These are phyloP conservation scores for Trachelus iudaicus DNA, from an alignment of 2,888 invertebrate species.

Conservation along the genomic window DNA sequence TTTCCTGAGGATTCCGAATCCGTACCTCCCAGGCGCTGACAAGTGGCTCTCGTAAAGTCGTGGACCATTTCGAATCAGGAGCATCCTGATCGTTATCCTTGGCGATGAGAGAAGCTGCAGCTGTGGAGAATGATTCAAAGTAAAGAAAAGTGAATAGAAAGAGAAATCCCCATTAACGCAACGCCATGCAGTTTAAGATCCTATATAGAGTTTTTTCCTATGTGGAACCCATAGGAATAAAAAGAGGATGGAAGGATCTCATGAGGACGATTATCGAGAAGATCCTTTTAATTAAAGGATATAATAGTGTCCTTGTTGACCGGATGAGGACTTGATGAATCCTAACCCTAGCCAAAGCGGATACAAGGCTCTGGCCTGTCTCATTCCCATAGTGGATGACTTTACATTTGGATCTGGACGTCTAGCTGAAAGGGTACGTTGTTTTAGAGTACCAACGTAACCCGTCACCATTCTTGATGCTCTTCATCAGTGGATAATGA, in stretches of 20 bases:
- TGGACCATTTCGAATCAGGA: slow-evolving; percentile 21
- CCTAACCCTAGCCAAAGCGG: slow-evolving; percentile 38
- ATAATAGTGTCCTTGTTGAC: slow-evolving; percentile 45
- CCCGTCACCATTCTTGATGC: slow-evolving; percentile 48
- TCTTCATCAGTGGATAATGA: slow-evolving; percentile 56
- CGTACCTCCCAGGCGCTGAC: slow-evolving; percentile 12
- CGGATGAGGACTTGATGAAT: slow-evolving; percentile 29
- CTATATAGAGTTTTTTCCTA: background rate
- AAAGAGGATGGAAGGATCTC: background rate
- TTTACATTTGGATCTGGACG: slow-evolving; percentile 24
- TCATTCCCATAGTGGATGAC: slow-evolving; percentile 36
- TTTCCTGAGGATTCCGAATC: slow-evolving; percentile 18
- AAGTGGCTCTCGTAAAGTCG: slow-evolving; percentile 14
- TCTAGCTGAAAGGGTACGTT: slow-evolving; percentile 51
- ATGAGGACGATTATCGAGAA: background rate
- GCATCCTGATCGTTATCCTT: slow-evolving; percentile 16
- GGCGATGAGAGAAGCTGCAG: slow-evolving; percentile 13
- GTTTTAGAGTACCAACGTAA: slow-evolving; percentile 42
- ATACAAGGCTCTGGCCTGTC: slow-evolving; percentile 45
- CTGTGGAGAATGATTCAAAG: slow-evolving; percentile 10
- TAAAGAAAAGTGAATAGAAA: slow-evolving; percentile 11
- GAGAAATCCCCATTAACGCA: slow-evolving; percentile 12
- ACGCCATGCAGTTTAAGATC: background rate
- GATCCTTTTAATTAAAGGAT: slow-evolving; percentile 42
- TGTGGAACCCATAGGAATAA: background rate